Evolutionary conservation across 2,888 invertebrate genomes (phyloP), one percentile per base, ranked within the genome.

Genomic region (Harpalus rubripes): DNA sequence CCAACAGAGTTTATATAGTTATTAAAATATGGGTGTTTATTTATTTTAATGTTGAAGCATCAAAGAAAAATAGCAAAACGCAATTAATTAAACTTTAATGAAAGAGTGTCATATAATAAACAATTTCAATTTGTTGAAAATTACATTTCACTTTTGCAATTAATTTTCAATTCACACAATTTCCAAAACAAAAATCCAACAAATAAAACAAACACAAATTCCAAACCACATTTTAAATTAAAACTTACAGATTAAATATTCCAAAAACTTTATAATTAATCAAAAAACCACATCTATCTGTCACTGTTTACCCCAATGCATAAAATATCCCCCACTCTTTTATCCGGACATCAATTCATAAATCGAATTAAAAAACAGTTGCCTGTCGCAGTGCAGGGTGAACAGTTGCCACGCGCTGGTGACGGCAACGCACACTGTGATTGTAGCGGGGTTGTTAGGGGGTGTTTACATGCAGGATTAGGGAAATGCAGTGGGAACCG

Each of bases 401-500:
- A 52, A 52, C 44, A 52, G 44, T 52, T 52, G 44, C 44, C 44
- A 52, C 44, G 44, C 44, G 44, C 12, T 12, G 0, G 44, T 22
- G 32, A 32, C 5, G 32, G 5, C 32, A 32, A 5, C 32, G 44
- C 44, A 5, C 44, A 52, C 44, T 52, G 44, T 22, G 52, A n/a
- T 18, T 56, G 52, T 16, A 22, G 44, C 22, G n/a, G 52, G 22
- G 56, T 16, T 16, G 22, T 16, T 56, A 10, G 18, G 10, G 26
- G 52, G 52, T 59, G 80, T 59, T 18, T 59, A 39, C 80, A 58
- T 39, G 39, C 32, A 80, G 61, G 59, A 80, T 80, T 80, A 80
- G 59, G 80, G 59, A 52, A 15, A 59, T 61, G 80, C 80, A 61
- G 32, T 80, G 80, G 61, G 61, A 80, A 80, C 61, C 59, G 39